phyloP scores from a whole-genome alignment of 1,140 invertebrate species.

The Aphelenchoides avenae region DNA sequence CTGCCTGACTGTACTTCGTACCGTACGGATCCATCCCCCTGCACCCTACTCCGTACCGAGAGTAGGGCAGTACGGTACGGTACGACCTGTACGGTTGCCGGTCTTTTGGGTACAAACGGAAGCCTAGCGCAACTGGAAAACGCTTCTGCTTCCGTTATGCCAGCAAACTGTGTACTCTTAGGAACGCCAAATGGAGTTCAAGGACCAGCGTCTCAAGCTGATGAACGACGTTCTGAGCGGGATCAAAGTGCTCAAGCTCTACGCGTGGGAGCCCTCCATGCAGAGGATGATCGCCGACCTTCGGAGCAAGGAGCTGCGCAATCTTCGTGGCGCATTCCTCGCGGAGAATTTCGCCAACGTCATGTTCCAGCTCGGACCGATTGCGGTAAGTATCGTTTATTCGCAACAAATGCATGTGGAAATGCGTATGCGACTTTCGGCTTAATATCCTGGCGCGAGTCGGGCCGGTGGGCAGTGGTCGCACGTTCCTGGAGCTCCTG shows the following conservation, averaged over 20 bases:
- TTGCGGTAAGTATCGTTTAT: slow-evolving; percentile 27
- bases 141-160: too few relatives aligned
- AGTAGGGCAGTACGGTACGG: too few relatives aligned
- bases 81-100: too few relatives aligned
- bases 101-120: too few relatives aligned
- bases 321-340: slow-evolving; percentile 11
- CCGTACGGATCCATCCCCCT: too few relatives aligned
- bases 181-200: slow-evolving; percentile 60
- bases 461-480: slow-evolving; percentile 58
- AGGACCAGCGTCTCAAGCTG: slow-evolving; percentile 65
- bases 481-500: slow-evolving; percentile 47
- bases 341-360: slow-evolving; percentile 19
- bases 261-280: slow-evolving; percentile 75
- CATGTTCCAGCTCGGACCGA: slow-evolving; percentile 27
- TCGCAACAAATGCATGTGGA: too few relatives aligned
- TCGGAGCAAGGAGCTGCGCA: slow-evolving; percentile 19
- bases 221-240: slow-evolving; percentile 65
- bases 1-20: too few relatives aligned
- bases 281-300: slow-evolving; percentile 22
- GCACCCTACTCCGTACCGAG: too few relatives aligned
- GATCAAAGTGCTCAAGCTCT: slow-evolving; percentile 77
- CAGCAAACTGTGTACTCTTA: too few relatives aligned
- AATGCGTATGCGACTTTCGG: too few relatives aligned
- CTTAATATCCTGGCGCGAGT: slow-evolving; percentile 53
- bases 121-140: too few relatives aligned